Evolutionary conservation across 2,113 vertebrate species (phyloP).

Genomic region (Ophthalmotilapia sp.): DNA sequence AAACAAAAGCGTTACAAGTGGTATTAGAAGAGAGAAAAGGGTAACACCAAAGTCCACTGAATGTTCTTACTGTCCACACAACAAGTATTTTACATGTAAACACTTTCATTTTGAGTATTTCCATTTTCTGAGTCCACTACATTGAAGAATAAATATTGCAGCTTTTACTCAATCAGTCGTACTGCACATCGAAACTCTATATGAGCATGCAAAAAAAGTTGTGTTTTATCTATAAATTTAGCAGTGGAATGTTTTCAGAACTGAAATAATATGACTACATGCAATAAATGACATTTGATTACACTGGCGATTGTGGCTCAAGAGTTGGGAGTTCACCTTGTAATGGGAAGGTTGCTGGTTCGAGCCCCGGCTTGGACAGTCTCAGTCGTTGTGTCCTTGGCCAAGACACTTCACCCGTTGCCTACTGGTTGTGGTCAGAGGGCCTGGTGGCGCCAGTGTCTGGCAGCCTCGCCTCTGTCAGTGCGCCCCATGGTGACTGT

Average conservation of each 20-base stretch:
- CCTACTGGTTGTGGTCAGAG: background rate
- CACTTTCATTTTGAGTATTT: background rate
- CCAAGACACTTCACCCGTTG: background rate
- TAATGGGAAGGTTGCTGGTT: background rate
- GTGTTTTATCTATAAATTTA: background rate
- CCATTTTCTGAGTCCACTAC: background rate
- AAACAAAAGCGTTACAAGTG: background rate
- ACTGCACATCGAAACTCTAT: background rate
- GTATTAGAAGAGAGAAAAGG: background rate
- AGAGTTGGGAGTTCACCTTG: background rate
- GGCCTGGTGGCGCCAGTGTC: background rate
- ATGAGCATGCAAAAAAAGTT: background rate
- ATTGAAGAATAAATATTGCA: background rate
- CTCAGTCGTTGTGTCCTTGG: rapidly evolving
- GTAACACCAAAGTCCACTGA: background rate
- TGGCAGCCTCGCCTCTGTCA: rapidly evolving
- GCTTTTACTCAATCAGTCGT: background rate
- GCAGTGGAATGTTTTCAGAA: background rate
- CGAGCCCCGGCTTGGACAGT: background rate
- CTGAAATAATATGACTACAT: background rate
- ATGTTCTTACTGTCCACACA: background rate
- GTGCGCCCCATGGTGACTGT: background rate
- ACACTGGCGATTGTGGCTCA: background rate
- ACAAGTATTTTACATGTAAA: background rate
- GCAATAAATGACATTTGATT: background rate